Base-by-base conservation (phyloP, 1,140 invertebrate species). In the Heliconius himera region DNA sequence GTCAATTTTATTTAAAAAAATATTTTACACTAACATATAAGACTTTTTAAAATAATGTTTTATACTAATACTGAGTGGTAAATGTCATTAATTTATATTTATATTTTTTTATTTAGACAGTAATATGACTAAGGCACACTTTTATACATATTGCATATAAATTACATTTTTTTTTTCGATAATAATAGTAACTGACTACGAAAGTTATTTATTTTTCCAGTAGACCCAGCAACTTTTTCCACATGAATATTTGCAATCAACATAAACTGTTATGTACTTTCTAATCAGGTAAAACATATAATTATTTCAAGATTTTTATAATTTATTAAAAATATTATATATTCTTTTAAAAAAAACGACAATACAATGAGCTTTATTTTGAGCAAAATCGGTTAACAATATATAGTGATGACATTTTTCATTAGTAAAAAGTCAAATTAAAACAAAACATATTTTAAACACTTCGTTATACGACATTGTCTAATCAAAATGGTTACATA, bases 281-380 rank as follows among this genome's bases (percentile, higher is more conserved):
- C 8, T 6, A 33, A 56, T 22, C 3, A 22, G n/a, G 8, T 56
- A 22, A 22, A 22, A 46, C 8, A 22, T n/a, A 29, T 56, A 56
- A 56, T 56, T n/a, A n/a, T 56, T 56, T 16, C 0, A 56, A 18
- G n/a, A 56, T 4, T 8, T 56, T 22, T 20, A 6, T 36, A 6
- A 36, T 36, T 36, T 6, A 36, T 36, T 6, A 6, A 36, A 6
- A 0, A 36, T 36, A 36, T 4, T 66, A 66, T n/a, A 13, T 66
- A 66, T 66, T 66, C 60, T 66, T 66, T 73, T 22, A 3, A 46
- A 73, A 22, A 73, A 73, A 13, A 46, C 36, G 38, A 73, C 20
- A 73, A 73, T 73, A 73, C 11, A 26, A 49, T 46, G 72, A 73
- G 38, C 49, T 49, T 49, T 73, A n/a, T 20, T 73, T 73, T 73